A percentile compares a stretch with the other conserved stretches of the same genome.
Conservation (phyloP, 2,113 vertebrate genomes). For the Dendrocopos noguchii region DNA sequence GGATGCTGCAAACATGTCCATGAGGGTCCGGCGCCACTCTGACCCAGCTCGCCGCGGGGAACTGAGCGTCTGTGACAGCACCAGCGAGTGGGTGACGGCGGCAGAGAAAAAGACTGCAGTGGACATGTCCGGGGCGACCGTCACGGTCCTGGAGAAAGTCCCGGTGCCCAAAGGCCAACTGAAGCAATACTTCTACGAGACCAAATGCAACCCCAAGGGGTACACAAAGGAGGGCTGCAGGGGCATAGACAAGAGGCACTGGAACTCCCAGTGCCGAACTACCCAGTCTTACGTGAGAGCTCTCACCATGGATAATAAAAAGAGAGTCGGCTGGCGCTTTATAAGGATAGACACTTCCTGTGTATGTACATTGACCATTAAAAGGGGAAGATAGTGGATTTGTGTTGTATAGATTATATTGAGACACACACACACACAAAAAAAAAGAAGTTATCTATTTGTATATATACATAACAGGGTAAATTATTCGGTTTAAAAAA, state of each 20-base stretch:
- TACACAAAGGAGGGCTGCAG: slow-evolving; percentile 99
- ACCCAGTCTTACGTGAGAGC: slow-evolving; percentile 99
- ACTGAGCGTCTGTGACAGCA: slow-evolving; percentile 99
- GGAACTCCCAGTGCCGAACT: slow-evolving; percentile 99
- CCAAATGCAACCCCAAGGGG: slow-evolving; percentile 98
- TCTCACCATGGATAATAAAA: slow-evolving; percentile 99
- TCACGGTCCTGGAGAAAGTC: slow-evolving; percentile 98
- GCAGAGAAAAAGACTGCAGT: slow-evolving; percentile 99
- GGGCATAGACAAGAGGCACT: slow-evolving; percentile 99
- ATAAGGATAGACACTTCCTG: slow-evolving; percentile 99
- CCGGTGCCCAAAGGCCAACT: slow-evolving; percentile 98
- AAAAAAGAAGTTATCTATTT: slow-evolving; percentile 98
- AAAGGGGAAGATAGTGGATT: slow-evolving; percentile 99
- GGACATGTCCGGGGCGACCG: slow-evolving; percentile 98
- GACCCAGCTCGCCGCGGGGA: slow-evolving; percentile 95
- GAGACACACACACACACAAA: slow-evolving; percentile 75
- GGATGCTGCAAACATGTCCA: slow-evolving; percentile 99
- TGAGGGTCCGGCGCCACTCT: slow-evolving; percentile 97
- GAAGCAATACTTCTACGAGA: slow-evolving; percentile 99
- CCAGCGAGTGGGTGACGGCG: slow-evolving; percentile 98
- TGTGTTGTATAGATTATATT: slow-evolving; percentile 98
- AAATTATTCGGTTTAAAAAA: slow-evolving; percentile 95
- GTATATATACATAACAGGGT: slow-evolving; percentile 99
- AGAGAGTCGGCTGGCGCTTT: slow-evolving; percentile 98
- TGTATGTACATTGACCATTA: slow-evolving; percentile 99